Percentiles rank a stretch among this genome's conserved stretches.
Evolutionary conservation across 64 coral and sea anemone genomes (phyloP).

Genomic region (Acropora yongei): DNA sequence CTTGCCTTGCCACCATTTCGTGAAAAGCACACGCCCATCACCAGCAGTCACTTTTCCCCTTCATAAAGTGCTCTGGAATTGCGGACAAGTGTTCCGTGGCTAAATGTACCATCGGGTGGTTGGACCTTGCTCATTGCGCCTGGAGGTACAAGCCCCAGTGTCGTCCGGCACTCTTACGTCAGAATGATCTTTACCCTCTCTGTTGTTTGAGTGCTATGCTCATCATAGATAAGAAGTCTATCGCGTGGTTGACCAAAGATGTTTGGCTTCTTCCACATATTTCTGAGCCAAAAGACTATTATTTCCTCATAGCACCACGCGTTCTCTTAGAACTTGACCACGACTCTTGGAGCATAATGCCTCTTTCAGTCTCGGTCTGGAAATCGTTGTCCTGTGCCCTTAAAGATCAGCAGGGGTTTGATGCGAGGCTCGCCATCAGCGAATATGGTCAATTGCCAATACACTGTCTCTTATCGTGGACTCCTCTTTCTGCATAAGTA

Average conservation of each 20-base stretch:
- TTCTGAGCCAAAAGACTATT: slow-evolving; percentile 14
- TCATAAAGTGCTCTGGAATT: slow-evolving; percentile 24
- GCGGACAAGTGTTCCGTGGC: slow-evolving; percentile 14
- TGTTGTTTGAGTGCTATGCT: slow-evolving; percentile 22
- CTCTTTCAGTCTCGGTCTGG: slow-evolving; percentile 27
- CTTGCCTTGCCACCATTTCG: slow-evolving; percentile 33
- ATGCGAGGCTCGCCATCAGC: slow-evolving; percentile 22
- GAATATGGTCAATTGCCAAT: slow-evolving; percentile 19
- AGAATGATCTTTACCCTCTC: slow-evolving; percentile 21
- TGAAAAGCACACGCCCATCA: slow-evolving; percentile 26
- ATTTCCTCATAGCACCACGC: slow-evolving; percentile 26
- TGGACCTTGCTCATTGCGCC: slow-evolving; percentile 17
- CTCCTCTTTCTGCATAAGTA: slow-evolving; percentile 41
- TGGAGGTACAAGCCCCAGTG: slow-evolving; percentile 14
- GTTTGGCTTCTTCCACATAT: slow-evolving; percentile 27
- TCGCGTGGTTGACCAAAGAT: slow-evolving; percentile 25
- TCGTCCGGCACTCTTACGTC: slow-evolving; percentile 10
- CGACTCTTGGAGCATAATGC: slow-evolving; percentile 27
- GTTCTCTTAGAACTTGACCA: slow-evolving; percentile 42
- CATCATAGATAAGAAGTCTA: slow-evolving; percentile 44
- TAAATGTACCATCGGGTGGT: slow-evolving; percentile 26
- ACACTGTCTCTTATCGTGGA: slow-evolving; percentile 35
- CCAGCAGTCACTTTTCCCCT: slow-evolving; percentile 17
- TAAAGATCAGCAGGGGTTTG: slow-evolving; percentile 31
- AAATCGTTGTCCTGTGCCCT: slow-evolving; percentile 34